Evolutionary conservation across 2,113 vertebrate species (phyloP).

Genomic region (Elachura formosa): DNA sequence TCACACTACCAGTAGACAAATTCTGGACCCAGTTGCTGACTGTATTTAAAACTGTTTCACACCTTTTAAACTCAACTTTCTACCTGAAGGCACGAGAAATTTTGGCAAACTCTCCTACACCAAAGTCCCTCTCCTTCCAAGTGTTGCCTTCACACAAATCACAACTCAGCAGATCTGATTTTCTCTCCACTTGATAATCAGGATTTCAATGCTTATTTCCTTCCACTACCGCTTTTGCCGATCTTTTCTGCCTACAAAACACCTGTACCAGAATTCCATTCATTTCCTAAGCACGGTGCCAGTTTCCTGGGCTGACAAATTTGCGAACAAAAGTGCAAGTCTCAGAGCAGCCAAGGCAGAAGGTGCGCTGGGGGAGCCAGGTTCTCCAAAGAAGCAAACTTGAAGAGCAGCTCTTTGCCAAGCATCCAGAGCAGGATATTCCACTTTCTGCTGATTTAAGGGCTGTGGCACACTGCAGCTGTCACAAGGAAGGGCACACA

Average conservation of each 20-base stretch:
- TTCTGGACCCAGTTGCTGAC: background rate
- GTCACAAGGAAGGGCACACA: slow-evolving; percentile 2
- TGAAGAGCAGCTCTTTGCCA: background rate
- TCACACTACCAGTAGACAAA: background rate
- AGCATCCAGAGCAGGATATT: background rate
- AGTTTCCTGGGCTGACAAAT: slow-evolving; percentile 24
- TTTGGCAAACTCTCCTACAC: background rate
- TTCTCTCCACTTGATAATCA: background rate
- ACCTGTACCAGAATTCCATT: background rate
- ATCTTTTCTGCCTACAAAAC: background rate
- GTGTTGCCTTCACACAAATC: background rate
- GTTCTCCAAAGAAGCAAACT: background rate
- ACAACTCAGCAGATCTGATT: background rate
- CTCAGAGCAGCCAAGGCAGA: slow-evolving; percentile 12
- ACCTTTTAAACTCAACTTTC: background rate
- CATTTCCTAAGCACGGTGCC: background rate
- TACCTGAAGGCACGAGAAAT: background rate
- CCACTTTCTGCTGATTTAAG: background rate
- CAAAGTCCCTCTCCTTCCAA: background rate
- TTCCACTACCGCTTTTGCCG: background rate
- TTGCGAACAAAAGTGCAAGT: background rate
- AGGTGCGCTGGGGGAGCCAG: background rate
- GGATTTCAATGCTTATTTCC: background rate
- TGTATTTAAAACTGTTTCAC: background rate
- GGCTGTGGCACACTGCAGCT: slow-evolving; percentile 22